These are phyloP conservation scores for Nasua narica DNA, from an alignment of 2,797 vertebrate species.

Conservation along the genomic window DNA sequence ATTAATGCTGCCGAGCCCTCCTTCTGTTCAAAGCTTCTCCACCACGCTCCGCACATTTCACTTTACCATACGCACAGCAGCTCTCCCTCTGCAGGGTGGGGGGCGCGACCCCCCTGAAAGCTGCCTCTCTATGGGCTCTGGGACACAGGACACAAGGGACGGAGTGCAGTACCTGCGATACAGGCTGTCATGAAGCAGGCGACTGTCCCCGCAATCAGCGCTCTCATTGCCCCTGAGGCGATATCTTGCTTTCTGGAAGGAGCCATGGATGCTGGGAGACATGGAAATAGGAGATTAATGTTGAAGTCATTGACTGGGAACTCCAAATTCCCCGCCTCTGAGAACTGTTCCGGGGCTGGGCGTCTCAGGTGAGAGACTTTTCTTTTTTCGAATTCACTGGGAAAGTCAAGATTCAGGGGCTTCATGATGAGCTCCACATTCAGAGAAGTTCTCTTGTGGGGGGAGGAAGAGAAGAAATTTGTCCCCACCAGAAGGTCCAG, in stretches of 20 bases:
- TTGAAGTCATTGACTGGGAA: not conserved
- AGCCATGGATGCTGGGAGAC: constrained; percentile 86
- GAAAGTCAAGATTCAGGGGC: not conserved
- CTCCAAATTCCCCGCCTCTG: not conserved
- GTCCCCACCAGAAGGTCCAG: not conserved
- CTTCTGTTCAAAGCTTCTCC: not conserved
- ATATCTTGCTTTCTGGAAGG: constrained; percentile 88
- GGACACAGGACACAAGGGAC: not conserved
- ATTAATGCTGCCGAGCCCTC: not conserved
- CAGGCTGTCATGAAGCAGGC: constrained; percentile 93
- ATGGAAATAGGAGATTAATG: not conserved
- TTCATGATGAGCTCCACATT: not conserved
- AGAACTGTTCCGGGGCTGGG: not conserved
- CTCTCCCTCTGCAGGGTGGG: not conserved
- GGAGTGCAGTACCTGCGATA: constrained; percentile 85
- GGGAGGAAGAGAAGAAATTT: not conserved
- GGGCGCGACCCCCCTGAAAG: fast-evolving
- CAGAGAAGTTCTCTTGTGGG: not conserved
- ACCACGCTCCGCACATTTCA: not conserved
- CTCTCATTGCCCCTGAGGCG: constrained; percentile 83
- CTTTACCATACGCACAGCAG: not conserved
- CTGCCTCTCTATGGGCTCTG: not conserved
- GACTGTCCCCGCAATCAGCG: constrained; percentile 87
- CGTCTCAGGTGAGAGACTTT: not conserved
- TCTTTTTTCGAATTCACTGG: not conserved